These are phyloP conservation scores for Coptodon bakossiorum DNA, from an alignment of 2,113 vertebrate species.

Conservation along the genomic window DNA sequence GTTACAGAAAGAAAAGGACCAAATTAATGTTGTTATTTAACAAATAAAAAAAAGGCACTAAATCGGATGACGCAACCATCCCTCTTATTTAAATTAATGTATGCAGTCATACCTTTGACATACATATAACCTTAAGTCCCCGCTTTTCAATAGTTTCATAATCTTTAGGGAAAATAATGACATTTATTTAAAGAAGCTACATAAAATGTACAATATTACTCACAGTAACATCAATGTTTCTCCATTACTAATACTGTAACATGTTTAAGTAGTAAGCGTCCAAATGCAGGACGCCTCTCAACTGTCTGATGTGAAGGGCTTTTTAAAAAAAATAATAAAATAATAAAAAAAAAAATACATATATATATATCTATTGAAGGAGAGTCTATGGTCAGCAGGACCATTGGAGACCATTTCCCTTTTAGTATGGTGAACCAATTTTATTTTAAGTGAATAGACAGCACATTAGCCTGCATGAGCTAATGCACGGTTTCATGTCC, in stretches of 20 bases:
- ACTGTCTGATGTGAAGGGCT: background rate
- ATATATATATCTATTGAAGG: background rate
- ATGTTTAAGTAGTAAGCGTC: background rate
- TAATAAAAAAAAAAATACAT: no score
- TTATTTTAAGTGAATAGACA: background rate
- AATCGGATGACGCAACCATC: background rate
- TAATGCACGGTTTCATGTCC: background rate
- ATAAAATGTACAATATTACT: background rate
- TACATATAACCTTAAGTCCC: background rate
- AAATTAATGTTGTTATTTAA: background rate
- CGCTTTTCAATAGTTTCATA: background rate
- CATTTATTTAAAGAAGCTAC: background rate
- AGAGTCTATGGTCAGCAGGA: background rate
- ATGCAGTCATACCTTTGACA: slow-evolving; percentile 5
- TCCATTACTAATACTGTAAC: background rate
- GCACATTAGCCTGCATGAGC: background rate
- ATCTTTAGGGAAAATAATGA: background rate
- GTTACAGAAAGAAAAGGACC: background rate
- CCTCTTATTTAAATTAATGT: background rate
- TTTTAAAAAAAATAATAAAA: fast-evolving
- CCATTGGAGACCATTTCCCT: background rate
- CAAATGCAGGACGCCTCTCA: background rate
- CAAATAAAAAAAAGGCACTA: slow-evolving; percentile 40
- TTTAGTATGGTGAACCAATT: background rate
- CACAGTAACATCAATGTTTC: background rate